These are phyloP conservation scores for Drosophila aff. DNA, from an alignment of 1,140 invertebrate genomes.

Conservation along the genomic window DNA sequence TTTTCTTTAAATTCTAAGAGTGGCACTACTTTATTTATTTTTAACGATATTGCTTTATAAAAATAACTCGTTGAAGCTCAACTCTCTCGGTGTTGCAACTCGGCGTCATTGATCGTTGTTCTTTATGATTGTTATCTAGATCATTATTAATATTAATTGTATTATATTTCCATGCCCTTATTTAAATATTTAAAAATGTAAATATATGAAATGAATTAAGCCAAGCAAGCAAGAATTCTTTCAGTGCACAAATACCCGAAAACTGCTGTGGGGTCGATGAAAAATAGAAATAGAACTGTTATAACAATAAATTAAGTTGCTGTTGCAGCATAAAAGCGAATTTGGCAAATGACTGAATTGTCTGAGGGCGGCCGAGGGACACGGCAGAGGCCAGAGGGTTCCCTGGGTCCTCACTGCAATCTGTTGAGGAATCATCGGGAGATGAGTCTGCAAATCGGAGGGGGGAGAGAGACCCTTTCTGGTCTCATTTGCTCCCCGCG, in stretches of 20 bases:
- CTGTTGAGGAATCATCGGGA: constrained; percentile 59
- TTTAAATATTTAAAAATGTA: too few species aligned
- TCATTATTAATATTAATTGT: too few species aligned
- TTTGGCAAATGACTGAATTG: constrained; percentile 64
- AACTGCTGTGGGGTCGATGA: constrained; percentile 22
- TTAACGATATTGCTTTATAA: too few species aligned
- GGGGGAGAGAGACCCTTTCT: background rate
- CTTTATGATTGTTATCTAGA: too few species aligned
- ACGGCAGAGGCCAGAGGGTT: background rate
- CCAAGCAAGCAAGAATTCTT: too few species aligned
- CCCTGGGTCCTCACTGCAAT: constrained; percentile 38
- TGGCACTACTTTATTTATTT: background rate
- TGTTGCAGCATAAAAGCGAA: constrained; percentile 77
- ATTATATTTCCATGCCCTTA: too few species aligned
- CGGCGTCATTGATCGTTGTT: too few species aligned
- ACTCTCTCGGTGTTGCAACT: too few species aligned
- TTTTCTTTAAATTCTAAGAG: background rate
- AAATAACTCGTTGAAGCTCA: too few species aligned
- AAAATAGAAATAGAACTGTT: constrained; percentile 61
- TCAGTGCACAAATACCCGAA: constrained; percentile 17
- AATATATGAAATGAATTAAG: too few species aligned
- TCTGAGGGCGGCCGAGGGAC: background rate
- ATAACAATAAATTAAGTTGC: constrained; percentile 81
- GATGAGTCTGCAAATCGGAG: constrained; percentile 14
- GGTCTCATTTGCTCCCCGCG: constrained; percentile 23